A percentile compares a stretch with the other conserved stretches of the same genome.
Evolutionary conservation across 1,140 invertebrate species (phyloP).

Genomic region (Cyclina sinensis): DNA sequence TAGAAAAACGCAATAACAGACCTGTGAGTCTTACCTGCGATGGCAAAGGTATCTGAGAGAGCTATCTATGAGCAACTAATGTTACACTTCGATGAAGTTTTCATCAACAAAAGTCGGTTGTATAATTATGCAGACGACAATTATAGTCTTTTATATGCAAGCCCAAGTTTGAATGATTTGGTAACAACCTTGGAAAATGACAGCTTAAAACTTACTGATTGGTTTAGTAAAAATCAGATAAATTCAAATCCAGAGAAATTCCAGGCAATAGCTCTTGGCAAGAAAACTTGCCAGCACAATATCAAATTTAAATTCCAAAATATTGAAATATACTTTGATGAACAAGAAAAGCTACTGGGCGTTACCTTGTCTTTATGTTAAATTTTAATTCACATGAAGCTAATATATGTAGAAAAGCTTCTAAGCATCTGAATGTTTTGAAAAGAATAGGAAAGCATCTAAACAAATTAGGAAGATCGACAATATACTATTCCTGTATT

Average conservation of each 20-base stretch:
- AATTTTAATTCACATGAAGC: constrained; percentile 2
- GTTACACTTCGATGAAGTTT: constrained; percentile 21
- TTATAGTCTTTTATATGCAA: constrained; percentile 7
- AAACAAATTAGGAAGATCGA: constrained; percentile 4
- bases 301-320: too few relatives aligned
- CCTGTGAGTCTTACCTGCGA: constrained; percentile 61
- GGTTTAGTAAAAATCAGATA: constrained; percentile 41
- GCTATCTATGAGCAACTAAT: constrained; percentile 29
- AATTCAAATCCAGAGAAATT: constrained; percentile 39
- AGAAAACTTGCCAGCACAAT: too few relatives aligned
- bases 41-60: constrained; percentile 60
- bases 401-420: constrained; percentile 39
- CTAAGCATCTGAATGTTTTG: constrained; percentile 48
- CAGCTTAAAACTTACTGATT: constrained; percentile 26
- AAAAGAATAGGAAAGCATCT: constrained; percentile 48
- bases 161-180: constrained; percentile 33
- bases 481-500: constrained; percentile 38
- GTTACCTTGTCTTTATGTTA: constrained; percentile 27
- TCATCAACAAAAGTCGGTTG: background rate
- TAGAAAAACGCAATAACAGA: constrained; percentile 61
- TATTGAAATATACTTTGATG: constrained; percentile 29
- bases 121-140: too few relatives aligned
- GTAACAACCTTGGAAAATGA: constrained; percentile 31
- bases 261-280: too few relatives aligned
- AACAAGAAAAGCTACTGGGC: constrained; percentile 38